Percentiles rank a stretch among this genome's conserved stretches.
Evolutionary conservation across 2,797 vertebrate species (phyloP).

Genomic region (Hemibagrus guttatus): DNA sequence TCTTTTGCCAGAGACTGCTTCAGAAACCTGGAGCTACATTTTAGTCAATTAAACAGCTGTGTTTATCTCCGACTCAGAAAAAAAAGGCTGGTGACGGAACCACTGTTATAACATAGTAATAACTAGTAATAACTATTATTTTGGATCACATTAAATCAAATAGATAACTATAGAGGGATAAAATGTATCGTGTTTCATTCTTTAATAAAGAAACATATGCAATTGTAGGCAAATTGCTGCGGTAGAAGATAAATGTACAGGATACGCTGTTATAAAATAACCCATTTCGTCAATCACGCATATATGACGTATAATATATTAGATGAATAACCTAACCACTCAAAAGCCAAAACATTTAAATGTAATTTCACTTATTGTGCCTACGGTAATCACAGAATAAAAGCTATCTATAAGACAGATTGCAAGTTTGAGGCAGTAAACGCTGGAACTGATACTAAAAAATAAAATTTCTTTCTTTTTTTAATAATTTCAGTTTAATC

Average conservation of each 20-base stretch:
- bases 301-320: no score
- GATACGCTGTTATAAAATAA: background rate
- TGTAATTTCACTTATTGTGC: no score
- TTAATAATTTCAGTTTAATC: background rate
- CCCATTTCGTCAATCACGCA: no score
- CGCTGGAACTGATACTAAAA: background rate
- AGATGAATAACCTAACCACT: no score
- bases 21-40: no score
- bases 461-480: background rate
- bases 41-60: no score
- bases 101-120: background rate
- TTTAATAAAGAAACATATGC: background rate
- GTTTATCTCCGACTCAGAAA: background rate
- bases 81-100: background rate
- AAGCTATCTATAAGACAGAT: background rate
- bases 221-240: background rate
- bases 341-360: background rate
- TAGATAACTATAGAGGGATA: background rate
- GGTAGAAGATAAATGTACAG: background rate
- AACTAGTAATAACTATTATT: background rate
- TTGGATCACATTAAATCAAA: background rate
- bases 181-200: background rate
- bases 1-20: no score
- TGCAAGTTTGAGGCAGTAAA: background rate
- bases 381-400: background rate